These are phyloP conservation scores for Ichneumoninae sp. DNA, from an alignment of 2,888 invertebrate species.

Conservation along the genomic window DNA sequence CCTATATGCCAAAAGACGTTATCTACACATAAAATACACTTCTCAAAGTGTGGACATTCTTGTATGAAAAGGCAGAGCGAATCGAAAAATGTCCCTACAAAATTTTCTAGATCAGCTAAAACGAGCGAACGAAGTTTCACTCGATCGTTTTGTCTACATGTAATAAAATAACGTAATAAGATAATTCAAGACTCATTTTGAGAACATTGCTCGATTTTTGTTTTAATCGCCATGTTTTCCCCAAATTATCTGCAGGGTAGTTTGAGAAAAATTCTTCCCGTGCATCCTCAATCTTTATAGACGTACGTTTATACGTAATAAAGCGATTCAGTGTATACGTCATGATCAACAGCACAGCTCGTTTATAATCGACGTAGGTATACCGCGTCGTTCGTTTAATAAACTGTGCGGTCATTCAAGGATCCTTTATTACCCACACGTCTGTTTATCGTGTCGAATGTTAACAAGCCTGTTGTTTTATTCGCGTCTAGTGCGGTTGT, in stretches of 20 bases:
- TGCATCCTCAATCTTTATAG: not conserved
- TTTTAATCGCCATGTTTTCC: no score
- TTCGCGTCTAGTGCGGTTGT: not conserved
- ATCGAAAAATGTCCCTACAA: not conserved
- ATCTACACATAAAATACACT: not conserved
- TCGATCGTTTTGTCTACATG: not conserved
- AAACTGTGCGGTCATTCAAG: constrained; percentile 41
- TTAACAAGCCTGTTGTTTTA: constrained; percentile 34
- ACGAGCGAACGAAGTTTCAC: not conserved
- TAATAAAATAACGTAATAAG: not conserved
- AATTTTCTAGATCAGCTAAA: not conserved
- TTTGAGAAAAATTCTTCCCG: not conserved
- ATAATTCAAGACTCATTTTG: not conserved
- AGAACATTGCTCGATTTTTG: not conserved
- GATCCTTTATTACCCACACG: constrained; percentile 34
- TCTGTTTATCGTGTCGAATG: constrained; percentile 50
- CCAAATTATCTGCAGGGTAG: no score
- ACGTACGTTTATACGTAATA: constrained; percentile 14
- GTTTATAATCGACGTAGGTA: constrained; percentile 11
- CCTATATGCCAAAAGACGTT: not conserved
- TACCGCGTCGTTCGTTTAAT: constrained; percentile 12
- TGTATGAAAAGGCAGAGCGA: no score
- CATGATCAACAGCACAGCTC: constrained; percentile 13
- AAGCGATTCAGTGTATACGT: not conserved
- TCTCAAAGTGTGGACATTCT: no score